Conservation (phyloP, 2,888 invertebrate genomes). For the Aspidiotus rigidus region DNA sequence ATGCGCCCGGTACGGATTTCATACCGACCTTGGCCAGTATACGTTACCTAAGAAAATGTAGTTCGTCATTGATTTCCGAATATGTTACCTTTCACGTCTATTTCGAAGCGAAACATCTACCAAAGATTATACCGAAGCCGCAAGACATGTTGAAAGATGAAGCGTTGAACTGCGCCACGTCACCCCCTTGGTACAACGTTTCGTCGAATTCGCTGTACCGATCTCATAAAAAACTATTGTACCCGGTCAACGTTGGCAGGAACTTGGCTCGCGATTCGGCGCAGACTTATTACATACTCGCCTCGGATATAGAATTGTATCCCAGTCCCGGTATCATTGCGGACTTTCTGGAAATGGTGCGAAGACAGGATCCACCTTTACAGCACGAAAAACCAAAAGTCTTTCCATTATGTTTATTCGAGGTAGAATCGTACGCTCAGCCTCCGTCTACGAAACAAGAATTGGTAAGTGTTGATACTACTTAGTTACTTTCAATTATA, state of each 20-base stretch:
- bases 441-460: conserved; percentile 65
- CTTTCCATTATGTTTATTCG: conserved; percentile 81
- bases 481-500: background rate
- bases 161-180: conserved; percentile 64
- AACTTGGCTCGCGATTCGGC: conserved; percentile 80
- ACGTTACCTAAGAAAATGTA: conserved; percentile 69
- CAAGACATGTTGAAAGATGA: conserved; percentile 55
- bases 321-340: conserved; percentile 72
- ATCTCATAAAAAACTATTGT: conserved; percentile 67
- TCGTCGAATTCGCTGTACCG: conserved; percentile 60
- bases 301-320: conserved; percentile 84
- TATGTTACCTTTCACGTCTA: conserved; percentile 81
- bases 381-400: conserved; percentile 56
- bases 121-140: conserved; percentile 45
- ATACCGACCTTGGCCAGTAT: conserved; percentile 67
- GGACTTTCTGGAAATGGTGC: conserved; percentile 76
- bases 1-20: conserved; percentile 78
- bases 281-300: conserved; percentile 69
- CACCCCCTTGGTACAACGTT: conserved; percentile 59
- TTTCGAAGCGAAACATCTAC: conserved; percentile 78
- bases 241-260: conserved; percentile 82
- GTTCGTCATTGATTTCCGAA: conserved; percentile 58
- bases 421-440: conserved; percentile 56
- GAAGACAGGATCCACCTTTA: conserved; percentile 59
- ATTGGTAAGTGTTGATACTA: conserved; percentile 43